A percentile compares a stretch with the other conserved stretches of the same genome.
Evolutionary conservation across 1,140 invertebrate genomes (phyloP).

Genomic region (Bombus breviceps): DNA sequence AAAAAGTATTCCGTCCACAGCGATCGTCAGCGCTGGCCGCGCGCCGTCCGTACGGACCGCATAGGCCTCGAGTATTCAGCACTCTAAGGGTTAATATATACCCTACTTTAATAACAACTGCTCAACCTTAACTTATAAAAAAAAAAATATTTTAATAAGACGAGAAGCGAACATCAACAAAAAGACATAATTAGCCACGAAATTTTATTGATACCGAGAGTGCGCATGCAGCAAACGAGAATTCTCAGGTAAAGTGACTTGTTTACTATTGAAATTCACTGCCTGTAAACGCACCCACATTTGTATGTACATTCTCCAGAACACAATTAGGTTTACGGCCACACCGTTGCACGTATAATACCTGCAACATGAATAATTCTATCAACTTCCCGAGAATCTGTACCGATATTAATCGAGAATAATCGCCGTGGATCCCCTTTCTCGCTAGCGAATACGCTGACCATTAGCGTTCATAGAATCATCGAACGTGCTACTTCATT

Average conservation of each 20-base stretch:
- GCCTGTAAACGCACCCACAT: slow-evolving; percentile 7
- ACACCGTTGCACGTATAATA: slow-evolving; percentile 65
- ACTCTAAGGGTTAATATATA: too few relatives aligned
- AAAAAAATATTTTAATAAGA: neutral
- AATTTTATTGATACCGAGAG: neutral
- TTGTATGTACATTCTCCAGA: slow-evolving; percentile 39
- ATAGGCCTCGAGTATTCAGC: too few relatives aligned
- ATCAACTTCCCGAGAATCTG: slow-evolving; percentile 61
- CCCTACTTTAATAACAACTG: too few relatives aligned
- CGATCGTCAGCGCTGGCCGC: too few relatives aligned
- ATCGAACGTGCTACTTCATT: slow-evolving; percentile 48
- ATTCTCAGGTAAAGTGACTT: neutral
- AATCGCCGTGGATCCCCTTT: slow-evolving; percentile 44
- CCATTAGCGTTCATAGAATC: slow-evolving; percentile 67
- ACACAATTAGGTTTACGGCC: slow-evolving; percentile 69
- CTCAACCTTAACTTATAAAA: too few relatives aligned
- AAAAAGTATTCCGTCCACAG: too few relatives aligned
- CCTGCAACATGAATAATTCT: slow-evolving; percentile 73
- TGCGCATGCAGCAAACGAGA: neutral
- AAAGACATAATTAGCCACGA: neutral
- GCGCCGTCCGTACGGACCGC: too few relatives aligned
- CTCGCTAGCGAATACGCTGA: slow-evolving; percentile 59
- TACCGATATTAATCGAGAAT: slow-evolving; percentile 74
- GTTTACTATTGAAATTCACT: slow-evolving; percentile 44
- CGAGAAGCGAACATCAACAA: neutral